Conservation (phyloP, 1,140 invertebrate genomes). For the Propsilocerus akamusi region DNA sequence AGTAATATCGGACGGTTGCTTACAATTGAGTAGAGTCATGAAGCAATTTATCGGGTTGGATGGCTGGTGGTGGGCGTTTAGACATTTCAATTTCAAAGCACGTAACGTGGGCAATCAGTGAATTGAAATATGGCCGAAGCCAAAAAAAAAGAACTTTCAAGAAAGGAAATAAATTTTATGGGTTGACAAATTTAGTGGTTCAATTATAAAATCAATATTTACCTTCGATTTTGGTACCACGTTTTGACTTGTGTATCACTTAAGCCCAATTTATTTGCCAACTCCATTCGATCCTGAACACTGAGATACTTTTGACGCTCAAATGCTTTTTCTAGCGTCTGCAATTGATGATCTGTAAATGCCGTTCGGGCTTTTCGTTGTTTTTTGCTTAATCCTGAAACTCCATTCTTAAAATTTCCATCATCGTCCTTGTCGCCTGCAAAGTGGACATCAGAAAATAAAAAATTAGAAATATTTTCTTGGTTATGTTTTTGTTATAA, state of each 20-base stretch:
- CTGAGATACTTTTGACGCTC: conserved; percentile 92
- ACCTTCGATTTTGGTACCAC: conserved; percentile 96
- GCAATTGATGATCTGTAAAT: conserved; percentile 90
- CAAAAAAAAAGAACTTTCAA: not conserved
- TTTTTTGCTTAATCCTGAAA: conserved; percentile 49
- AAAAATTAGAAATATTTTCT: no score
- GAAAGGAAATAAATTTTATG: not conserved
- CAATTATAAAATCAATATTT: conserved; percentile 24
- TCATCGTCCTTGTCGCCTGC: conserved; percentile 23
- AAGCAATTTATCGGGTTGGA: not conserved
- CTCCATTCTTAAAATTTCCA: conserved; percentile 16
- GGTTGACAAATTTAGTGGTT: not conserved
- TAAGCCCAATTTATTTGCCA: conserved; percentile 79
- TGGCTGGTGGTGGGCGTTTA: not conserved
- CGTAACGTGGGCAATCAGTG: no score
- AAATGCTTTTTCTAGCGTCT: conserved; percentile 87
- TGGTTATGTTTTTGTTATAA: not conserved
- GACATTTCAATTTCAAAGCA: no score
- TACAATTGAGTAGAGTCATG: not conserved
- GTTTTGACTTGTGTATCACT: conserved; percentile 96
- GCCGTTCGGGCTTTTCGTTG: conserved; percentile 88
- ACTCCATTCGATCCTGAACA: conserved; percentile 90
- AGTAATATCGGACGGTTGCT: not conserved
- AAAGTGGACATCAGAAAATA: no score
- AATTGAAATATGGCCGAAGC: no score